Base-by-base conservation (phyloP, 2,888 invertebrate species). In the Drepanosiphum platanoidis region DNA sequence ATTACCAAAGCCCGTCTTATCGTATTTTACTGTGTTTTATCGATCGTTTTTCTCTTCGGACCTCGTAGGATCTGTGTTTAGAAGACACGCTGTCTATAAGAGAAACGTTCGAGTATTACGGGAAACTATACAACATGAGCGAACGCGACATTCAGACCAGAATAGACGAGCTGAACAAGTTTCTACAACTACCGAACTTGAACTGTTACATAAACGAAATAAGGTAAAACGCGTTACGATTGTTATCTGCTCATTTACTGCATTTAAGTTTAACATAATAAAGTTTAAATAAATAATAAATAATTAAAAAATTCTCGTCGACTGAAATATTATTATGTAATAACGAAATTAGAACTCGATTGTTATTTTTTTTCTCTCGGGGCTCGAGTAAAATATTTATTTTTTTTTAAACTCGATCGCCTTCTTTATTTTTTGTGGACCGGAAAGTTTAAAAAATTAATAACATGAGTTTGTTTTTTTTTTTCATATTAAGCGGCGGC, bases 31-130 rank as follows among this genome's bases (percentile, higher is more conserved):
- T 61, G 13, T 3, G 52, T 61, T 66, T 15, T 30, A 64, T 64
- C 13, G 46, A 68, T 4, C 13, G 2, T 18, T 15, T 72, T n/a
- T n/a, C 9, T 39, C 39, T 39, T 52, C 8, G n/a, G n/a, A n/a
- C 89, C 5, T 90, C 68, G 0, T 34, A 94, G 93, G 94, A 94
- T 90, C 90, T 93, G 61, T 94, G 94, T 0, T 89, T 94, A 13
- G 94, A 94, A 88, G 93, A 93, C 0, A 93, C 93, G 89, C 94
- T 95, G 89, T 93, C 94, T 1, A 95, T 94, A 88, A 91, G 93
- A 66, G 96, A 96, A 90, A 95, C 95, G 0, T 92, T 96, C 89
- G 92, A 93, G 86, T 96, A 95, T 90, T 96, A 96, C 89, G 96
- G 96, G 27, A 93, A 94, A 91, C 93, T 95, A 80, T 93, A 94